These are phyloP conservation scores for Gopherus flavomarginatus DNA, from an alignment of 2,113 vertebrate species.

Conservation along the genomic window DNA sequence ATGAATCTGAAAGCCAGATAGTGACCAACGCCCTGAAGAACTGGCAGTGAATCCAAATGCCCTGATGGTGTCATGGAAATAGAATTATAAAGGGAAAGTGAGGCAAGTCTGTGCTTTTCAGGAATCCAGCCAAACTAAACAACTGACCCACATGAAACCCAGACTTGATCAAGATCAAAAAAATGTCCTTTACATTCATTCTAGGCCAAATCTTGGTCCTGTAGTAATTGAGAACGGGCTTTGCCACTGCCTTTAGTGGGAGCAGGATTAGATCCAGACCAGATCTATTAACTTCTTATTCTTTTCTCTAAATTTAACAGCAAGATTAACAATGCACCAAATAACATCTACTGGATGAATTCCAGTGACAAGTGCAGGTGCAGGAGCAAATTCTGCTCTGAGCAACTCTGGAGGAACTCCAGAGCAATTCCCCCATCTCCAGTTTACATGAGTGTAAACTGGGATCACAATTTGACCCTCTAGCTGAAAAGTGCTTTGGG, in stretches of 20 bases:
- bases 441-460: neutral
- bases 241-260: neutral
- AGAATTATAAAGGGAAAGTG: neutral
- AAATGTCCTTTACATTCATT: neutral
- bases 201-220: neutral
- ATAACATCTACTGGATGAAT: neutral
- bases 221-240: neutral
- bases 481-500: neutral
- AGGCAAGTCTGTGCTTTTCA: neutral
- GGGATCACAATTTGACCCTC: neutral
- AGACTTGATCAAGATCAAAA: neutral
- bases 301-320: neutral
- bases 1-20: neutral
- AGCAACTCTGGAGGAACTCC: accelerated
- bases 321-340: neutral
- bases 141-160: neutral
- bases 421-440: accelerated
- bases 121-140: neutral
- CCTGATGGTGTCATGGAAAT: neutral
- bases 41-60: neutral
- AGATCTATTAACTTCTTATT: neutral
- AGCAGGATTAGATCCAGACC: neutral
- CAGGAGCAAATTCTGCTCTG: neutral
- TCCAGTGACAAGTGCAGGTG: neutral
- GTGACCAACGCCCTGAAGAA: neutral